A percentile compares a stretch with the other conserved stretches of the same genome.
Evolutionary conservation across 1,140 invertebrate species (phyloP).

Genomic region (Contarinia nasturtii): DNA sequence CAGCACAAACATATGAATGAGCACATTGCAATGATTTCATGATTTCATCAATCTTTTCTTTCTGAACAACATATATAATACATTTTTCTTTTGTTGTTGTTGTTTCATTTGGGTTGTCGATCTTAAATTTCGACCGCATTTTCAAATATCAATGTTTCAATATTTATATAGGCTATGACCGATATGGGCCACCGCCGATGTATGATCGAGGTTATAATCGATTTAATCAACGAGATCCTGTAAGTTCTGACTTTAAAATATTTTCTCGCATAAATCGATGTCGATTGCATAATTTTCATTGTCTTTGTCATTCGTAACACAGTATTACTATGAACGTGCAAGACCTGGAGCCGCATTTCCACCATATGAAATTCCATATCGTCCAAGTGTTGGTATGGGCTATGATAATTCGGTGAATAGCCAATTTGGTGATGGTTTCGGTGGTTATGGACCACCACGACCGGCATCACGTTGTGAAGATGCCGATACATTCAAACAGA

Average conservation of each 20-base stretch:
- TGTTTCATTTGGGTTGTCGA: too few species aligned
- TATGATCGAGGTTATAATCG: slow-evolving; percentile 5
- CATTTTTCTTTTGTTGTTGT: too few species aligned
- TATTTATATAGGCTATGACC: slow-evolving; percentile 13
- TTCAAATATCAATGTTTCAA: too few species aligned
- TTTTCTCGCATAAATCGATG: neutral
- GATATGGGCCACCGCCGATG: slow-evolving; percentile 13
- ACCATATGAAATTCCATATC: slow-evolving; percentile 15
- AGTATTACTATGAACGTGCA: neutral
- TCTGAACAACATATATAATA: too few species aligned
- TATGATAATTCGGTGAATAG: slow-evolving; percentile 13
- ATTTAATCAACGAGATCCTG: slow-evolving; percentile 1
- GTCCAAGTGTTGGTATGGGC: slow-evolving; percentile 7
- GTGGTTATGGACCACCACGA: slow-evolving; percentile 14
- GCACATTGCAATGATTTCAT: too few species aligned
- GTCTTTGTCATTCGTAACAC: too few species aligned
- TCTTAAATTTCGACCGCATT: too few species aligned
- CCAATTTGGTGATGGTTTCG: slow-evolving; percentile 6
- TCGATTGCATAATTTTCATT: too few species aligned
- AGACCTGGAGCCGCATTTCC: slow-evolving; percentile 11
- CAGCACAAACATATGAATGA: too few species aligned
- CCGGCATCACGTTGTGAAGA: slow-evolving; percentile 45
- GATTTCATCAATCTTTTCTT: too few species aligned
- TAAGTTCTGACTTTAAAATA: slow-evolving; percentile 2
- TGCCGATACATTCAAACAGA: slow-evolving; percentile 58